Percentiles rank a stretch among this genome's conserved stretches.
phyloP scores from a whole-genome alignment of 2,113 vertebrate species.

The Probosciger aterrimus region DNA sequence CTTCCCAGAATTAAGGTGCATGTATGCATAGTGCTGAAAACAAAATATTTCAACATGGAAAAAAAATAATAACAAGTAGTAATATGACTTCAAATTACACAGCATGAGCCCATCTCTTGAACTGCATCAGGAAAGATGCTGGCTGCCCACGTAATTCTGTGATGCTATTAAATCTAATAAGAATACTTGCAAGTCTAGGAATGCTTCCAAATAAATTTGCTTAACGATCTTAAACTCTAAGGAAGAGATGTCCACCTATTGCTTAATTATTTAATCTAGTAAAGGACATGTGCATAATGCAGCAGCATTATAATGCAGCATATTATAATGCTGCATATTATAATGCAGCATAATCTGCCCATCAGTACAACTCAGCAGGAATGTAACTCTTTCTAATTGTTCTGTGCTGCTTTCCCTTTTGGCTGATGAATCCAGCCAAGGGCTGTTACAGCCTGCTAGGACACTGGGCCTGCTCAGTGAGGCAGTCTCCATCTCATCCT shows the following conservation, averaged over 20 bases:
- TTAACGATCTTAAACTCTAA: slow-evolving; percentile 51
- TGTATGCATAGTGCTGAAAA: neutral
- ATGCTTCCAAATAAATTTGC: slow-evolving; percentile 12
- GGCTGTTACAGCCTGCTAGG: neutral
- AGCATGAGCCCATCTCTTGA: neutral
- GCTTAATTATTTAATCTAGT: slow-evolving; percentile 42
- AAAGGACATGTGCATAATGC: neutral
- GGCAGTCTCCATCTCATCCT: neutral
- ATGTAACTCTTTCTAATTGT: neutral
- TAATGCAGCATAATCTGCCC: no score
- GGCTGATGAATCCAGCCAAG: neutral
- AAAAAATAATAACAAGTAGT: neutral
- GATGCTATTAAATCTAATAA: neutral
- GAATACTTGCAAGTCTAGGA: slow-evolving; percentile 24
- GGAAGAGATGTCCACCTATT: slow-evolving; percentile 27
- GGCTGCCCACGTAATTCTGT: neutral
- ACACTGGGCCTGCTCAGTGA: neutral
- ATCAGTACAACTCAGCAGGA: neutral
- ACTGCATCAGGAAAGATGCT: neutral
- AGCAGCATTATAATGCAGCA: no score
- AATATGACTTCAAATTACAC: slow-evolving; percentile 2
- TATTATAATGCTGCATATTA: no score
- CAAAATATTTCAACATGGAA: neutral
- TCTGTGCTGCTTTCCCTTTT: neutral
- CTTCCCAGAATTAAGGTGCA: neutral